Conservation (phyloP, 2,888 invertebrate genomes). For the Hirtodrosophila duncani region DNA sequence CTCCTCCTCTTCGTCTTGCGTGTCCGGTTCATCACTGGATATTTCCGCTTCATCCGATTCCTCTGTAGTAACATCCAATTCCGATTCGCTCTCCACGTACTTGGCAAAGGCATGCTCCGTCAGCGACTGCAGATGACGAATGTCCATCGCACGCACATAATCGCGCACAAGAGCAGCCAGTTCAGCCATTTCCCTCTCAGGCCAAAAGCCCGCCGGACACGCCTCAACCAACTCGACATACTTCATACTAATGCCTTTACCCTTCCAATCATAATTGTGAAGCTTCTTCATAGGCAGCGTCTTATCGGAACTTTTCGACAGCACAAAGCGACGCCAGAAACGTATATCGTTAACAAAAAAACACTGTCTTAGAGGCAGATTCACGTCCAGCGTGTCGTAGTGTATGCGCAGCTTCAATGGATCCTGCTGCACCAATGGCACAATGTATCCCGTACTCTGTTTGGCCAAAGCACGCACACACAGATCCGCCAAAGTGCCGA, state of each 20-base stretch:
- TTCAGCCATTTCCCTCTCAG: slow-evolving; percentile 51
- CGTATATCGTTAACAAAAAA: slow-evolving; percentile 55
- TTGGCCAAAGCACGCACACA: slow-evolving; percentile 59
- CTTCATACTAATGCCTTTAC: slow-evolving; percentile 61
- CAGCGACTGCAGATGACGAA: slow-evolving; percentile 61
- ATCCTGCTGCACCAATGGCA: slow-evolving; percentile 25
- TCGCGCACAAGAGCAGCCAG: slow-evolving; percentile 52
- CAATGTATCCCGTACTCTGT: slow-evolving; percentile 32
- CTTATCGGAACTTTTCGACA: slow-evolving; percentile 54
- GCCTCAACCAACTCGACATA: slow-evolving; percentile 67
- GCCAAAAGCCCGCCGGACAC: slow-evolving; percentile 66
- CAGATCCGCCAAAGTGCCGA: slow-evolving; percentile 60
- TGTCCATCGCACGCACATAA: slow-evolving; percentile 56
- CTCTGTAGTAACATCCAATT: slow-evolving; percentile 41
- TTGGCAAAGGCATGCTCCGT: slow-evolving; percentile 51
- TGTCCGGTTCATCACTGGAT: slow-evolving; percentile 50
- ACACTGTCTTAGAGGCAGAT: slow-evolving; percentile 65
- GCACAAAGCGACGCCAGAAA: slow-evolving; percentile 72
- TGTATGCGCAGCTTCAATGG: slow-evolving; percentile 54
- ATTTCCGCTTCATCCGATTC: slow-evolving; percentile 25
- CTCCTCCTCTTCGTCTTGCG: slow-evolving; percentile 23
- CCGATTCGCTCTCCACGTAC: slow-evolving; percentile 33
- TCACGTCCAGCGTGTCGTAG: slow-evolving; percentile 60
- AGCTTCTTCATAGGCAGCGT: slow-evolving; percentile 40
- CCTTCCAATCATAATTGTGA: slow-evolving; percentile 59